Evolutionary conservation across 2,888 invertebrate species (phyloP).

Genomic region (Eurytoma californica): DNA sequence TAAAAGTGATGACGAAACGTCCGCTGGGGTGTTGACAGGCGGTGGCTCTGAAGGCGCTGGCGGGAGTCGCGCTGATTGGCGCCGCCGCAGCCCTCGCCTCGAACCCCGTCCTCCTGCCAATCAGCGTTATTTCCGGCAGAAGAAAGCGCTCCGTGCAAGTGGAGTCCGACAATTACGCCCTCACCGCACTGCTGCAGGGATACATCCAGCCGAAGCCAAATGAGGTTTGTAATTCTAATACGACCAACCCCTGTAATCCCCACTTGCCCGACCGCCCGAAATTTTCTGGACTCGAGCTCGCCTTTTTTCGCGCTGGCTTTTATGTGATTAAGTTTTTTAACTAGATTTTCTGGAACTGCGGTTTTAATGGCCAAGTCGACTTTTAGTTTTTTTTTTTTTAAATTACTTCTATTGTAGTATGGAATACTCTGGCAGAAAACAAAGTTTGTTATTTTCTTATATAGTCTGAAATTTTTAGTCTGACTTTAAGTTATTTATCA

Average conservation of each 20-base stretch:
- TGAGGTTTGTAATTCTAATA: constrained; percentile 39
- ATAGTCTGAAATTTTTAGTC: too few relatives aligned
- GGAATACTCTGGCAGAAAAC: too few relatives aligned
- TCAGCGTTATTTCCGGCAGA: constrained; percentile 84
- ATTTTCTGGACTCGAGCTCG: background rate
- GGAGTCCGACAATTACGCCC: constrained; percentile 61
- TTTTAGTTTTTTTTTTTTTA: too few relatives aligned
- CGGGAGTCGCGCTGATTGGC: constrained; percentile 86
- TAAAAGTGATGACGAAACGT: background rate
- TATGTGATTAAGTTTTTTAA: too few relatives aligned
- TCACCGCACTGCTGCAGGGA: constrained; percentile 49
- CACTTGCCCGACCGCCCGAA: background rate
- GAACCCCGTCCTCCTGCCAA: constrained; percentile 86
- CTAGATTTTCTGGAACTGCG: too few relatives aligned
- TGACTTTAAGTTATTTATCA: too few relatives aligned
- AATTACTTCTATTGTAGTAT: too few relatives aligned
- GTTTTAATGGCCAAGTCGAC: too few relatives aligned
- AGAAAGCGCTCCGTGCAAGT: constrained; percentile 74
- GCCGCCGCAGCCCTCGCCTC: constrained; percentile 87
- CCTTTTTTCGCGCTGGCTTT: too few relatives aligned
- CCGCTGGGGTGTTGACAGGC: constrained; percentile 73
- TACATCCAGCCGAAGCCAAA: constrained; percentile 46
- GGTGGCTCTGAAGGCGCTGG: constrained; percentile 82
- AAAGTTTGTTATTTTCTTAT: too few relatives aligned
- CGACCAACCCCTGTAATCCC: background rate